A percentile compares a stretch with the other conserved stretches of the same genome.
These are phyloP conservation scores for Danio tinwini DNA, from an alignment of 2,797 vertebrate genomes.

Conservation along the genomic window DNA sequence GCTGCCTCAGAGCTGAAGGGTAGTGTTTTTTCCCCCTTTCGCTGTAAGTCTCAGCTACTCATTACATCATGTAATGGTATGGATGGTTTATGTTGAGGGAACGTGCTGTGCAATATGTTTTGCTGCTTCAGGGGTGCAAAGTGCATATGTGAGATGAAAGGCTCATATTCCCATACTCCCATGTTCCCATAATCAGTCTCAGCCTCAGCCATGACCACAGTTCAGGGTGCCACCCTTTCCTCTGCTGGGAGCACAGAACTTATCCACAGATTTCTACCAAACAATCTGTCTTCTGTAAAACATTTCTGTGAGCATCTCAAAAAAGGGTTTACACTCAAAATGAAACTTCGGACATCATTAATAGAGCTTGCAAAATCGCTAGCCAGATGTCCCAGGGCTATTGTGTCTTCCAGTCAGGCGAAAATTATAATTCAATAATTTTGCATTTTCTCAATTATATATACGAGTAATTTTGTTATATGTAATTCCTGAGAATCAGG, in stretches of 20 bases:
- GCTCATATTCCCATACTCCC: conserved; percentile 71
- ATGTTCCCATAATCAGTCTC: conserved; percentile 66
- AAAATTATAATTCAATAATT: too few species aligned
- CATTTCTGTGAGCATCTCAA: conserved; percentile 74
- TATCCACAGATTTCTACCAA: conserved; percentile 82
- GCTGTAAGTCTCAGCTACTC: background rate
- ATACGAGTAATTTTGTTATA: too few species aligned
- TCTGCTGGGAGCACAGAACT: conserved; percentile 75
- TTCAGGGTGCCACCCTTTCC: conserved; percentile 61
- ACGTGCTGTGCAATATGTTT: conserved; percentile 35
- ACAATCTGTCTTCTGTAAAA: conserved; percentile 77
- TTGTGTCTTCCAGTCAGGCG: too few species aligned
- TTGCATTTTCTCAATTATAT: too few species aligned
- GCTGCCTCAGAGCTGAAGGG: background rate
- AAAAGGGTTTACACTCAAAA: conserved; percentile 45
- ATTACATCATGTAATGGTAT: conserved; percentile 13
- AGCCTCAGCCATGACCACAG: conserved; percentile 40
- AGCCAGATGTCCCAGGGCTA: too few species aligned
- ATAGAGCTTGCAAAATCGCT: too few species aligned
- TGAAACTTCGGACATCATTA: too few species aligned
- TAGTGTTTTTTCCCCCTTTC: background rate
- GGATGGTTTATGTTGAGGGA: conserved; percentile 34
- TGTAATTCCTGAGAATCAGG: too few species aligned
- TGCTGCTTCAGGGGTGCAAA: conserved; percentile 23
- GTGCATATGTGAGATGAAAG: conserved; percentile 76